Evolutionary conservation across 2,888 invertebrate genomes (phyloP).

Genomic region (Strigamia crassipes): DNA sequence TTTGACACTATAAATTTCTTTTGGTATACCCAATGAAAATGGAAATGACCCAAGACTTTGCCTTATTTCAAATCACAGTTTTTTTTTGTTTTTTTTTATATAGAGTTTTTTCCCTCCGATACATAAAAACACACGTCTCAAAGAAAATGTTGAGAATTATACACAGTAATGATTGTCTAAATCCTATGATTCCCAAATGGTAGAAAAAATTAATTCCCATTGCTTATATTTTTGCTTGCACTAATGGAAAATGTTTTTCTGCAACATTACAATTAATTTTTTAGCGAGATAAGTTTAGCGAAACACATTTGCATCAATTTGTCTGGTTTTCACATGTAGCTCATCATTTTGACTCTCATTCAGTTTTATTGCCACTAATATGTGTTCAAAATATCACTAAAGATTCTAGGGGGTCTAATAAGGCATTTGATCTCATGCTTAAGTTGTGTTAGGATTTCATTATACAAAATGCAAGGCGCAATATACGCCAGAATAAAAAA

Average conservation of each 20-base stretch:
- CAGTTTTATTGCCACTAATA: too few relatives aligned
- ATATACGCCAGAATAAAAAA: too few relatives aligned
- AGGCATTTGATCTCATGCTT: too few relatives aligned
- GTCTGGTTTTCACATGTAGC: too few relatives aligned
- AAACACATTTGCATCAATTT: not conserved
- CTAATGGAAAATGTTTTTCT: not conserved
- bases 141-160: not conserved
- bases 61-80: not conserved
- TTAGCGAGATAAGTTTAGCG: not conserved
- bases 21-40: not conserved
- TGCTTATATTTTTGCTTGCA: not conserved
- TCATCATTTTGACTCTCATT: too few relatives aligned
- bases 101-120: not conserved
- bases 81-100: not conserved
- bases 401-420: too few relatives aligned
- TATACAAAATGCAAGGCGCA: too few relatives aligned
- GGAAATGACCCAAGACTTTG: not conserved
- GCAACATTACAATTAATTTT: not conserved
- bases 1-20: not conserved
- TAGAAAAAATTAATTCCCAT: not conserved
- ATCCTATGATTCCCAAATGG: not conserved
- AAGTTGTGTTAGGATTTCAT: too few relatives aligned
- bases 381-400: too few relatives aligned
- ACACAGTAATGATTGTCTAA: not conserved
- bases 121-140: not conserved